These are phyloP conservation scores for Dryobates pubescens DNA, from an alignment of 2,797 vertebrate genomes.

Conservation along the genomic window DNA sequence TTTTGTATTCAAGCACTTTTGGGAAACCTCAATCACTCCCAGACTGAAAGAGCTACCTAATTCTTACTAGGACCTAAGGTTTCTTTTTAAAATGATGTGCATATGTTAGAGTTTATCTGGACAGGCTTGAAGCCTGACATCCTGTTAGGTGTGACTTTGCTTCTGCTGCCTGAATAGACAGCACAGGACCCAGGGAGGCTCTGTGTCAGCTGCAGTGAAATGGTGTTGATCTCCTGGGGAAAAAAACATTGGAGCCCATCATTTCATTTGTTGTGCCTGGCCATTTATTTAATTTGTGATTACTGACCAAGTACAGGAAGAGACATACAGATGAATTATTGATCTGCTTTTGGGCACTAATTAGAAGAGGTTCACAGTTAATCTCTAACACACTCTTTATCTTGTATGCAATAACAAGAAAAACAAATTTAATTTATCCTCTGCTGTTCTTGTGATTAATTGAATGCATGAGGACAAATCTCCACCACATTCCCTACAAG, in stretches of 20 bases:
- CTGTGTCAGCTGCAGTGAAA: neutral
- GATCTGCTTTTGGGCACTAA: conserved; percentile 70
- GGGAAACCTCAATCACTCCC: neutral
- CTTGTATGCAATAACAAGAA: conserved; percentile 39
- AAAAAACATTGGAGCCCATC: neutral
- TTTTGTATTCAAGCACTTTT: neutral
- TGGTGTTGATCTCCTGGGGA: neutral
- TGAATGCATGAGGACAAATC: conserved; percentile 7
- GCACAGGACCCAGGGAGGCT: neutral
- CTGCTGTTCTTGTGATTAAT: conserved; percentile 35
- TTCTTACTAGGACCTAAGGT: neutral
- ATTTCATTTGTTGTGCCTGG: conserved; percentile 6
- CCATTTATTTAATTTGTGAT: conserved; percentile 67
- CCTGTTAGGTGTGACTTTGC: neutral
- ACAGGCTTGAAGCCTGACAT: neutral
- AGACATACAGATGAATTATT: conserved; percentile 70
- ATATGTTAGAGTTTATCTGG: neutral
- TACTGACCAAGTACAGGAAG: conserved; percentile 48
- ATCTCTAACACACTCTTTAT: conserved; percentile 48
- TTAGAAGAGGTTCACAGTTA: conserved; percentile 59
- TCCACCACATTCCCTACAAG: neutral
- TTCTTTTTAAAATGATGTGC: neutral
- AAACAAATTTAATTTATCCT: conserved; percentile 32
- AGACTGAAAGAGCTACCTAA: neutral
- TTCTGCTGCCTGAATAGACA: neutral